Evolutionary conservation across 2,888 invertebrate species (phyloP).

Genomic region (Hirtodrosophila alboralis): DNA sequence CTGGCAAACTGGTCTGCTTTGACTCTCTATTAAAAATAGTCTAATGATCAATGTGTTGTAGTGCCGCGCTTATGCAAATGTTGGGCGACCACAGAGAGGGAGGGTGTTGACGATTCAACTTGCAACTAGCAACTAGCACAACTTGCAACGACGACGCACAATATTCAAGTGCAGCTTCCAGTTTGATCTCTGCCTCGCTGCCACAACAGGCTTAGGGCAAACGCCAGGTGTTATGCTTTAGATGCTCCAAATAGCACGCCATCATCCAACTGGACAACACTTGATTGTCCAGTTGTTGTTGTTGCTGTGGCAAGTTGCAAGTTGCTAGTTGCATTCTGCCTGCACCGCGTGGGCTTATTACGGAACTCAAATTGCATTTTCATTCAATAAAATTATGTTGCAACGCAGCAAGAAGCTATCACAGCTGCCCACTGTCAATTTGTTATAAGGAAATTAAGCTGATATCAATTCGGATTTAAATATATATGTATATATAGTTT

Average conservation of each 20-base stretch:
- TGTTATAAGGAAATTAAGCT: slow-evolving; percentile 56
- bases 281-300: slow-evolving; percentile 56
- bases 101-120: slow-evolving; percentile 11
- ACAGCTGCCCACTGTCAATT: slow-evolving; percentile 62
- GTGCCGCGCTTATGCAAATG: slow-evolving; percentile 64
- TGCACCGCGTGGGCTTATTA: slow-evolving; percentile 71
- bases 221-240: slow-evolving; percentile 59
- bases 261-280: slow-evolving; percentile 42
- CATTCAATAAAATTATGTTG: slow-evolving; percentile 45
- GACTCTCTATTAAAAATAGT: slow-evolving; percentile 77
- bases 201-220: slow-evolving; percentile 47
- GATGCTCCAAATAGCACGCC: slow-evolving; percentile 58
- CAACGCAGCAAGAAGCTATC: slow-evolving; percentile 11
- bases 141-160: slow-evolving; percentile 48
- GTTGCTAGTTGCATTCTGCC: slow-evolving; percentile 25
- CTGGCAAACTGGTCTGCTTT: slow-evolving; percentile 56
- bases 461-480: slow-evolving; percentile 30
- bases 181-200: slow-evolving; percentile 46
- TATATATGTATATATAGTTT: slow-evolving; percentile 2
- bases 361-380: slow-evolving; percentile 58
- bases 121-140: slow-evolving; percentile 33
- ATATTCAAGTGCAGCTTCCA: slow-evolving; percentile 58
- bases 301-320: slow-evolving; percentile 17
- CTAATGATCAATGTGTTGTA: slow-evolving; percentile 69
- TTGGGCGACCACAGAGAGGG: background rate